Percentiles rank a stretch among this genome's conserved stretches.
Conservation (phyloP, 1,140 invertebrate species). For the Diprion similis region DNA sequence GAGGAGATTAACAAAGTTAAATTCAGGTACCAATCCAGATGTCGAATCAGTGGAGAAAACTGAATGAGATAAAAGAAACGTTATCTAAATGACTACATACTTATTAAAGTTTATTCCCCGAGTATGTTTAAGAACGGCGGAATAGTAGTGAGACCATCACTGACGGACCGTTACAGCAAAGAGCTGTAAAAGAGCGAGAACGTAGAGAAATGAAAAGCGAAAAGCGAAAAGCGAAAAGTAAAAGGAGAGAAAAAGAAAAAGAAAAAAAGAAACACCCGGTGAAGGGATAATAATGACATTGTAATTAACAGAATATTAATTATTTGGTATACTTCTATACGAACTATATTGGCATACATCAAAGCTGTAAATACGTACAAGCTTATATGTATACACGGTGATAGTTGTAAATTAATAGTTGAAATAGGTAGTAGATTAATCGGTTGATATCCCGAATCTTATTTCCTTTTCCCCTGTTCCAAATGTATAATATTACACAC, state of each 20-base stretch:
- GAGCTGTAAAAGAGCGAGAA: background rate
- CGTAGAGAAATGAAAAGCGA: background rate
- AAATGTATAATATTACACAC: background rate
- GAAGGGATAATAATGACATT: background rate
- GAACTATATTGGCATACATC: background rate
- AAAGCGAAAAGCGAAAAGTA: slow-evolving; percentile 9
- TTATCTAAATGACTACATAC: no score
- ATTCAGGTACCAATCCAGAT: no score
- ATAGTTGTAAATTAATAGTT: background rate
- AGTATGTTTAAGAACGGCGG: no score
- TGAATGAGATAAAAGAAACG: no score
- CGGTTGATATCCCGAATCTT: background rate
- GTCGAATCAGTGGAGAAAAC: no score
- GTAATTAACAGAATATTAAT: slow-evolving; percentile 8
- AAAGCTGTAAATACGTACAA: slow-evolving; percentile 4
- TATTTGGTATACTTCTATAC: background rate
- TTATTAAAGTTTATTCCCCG: no score
- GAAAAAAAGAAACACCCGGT: background rate
- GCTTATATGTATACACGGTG: background rate
- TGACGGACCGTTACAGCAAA: background rate
- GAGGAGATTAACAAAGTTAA: no score
- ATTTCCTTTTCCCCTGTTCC: background rate
- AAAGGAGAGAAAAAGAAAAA: background rate
- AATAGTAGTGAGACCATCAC: background rate
- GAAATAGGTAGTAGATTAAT: background rate